Conservation (phyloP, 2,888 invertebrate genomes). For the Plagiodera versicolora region DNA sequence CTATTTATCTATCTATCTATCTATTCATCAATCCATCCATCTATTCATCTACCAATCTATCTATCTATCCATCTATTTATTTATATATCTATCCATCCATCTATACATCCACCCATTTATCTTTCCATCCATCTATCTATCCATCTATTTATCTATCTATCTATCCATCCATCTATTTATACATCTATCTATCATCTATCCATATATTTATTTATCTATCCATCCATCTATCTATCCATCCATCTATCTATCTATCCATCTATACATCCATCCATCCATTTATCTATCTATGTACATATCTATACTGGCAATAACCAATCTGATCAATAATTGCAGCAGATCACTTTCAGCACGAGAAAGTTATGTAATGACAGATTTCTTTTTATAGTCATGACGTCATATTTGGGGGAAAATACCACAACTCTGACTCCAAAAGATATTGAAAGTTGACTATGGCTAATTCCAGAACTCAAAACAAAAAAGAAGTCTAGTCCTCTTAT, state of each 20-base stretch:
- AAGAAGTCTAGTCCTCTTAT: too few species aligned
- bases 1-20: constrained; percentile 14
- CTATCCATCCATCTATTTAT: neutral
- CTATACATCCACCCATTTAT: constrained; percentile 10
- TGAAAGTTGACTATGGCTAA: too few species aligned
- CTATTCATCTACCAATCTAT: constrained; percentile 12
- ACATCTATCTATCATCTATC: constrained; percentile 7
- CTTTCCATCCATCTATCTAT: neutral
- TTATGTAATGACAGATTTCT: too few species aligned
- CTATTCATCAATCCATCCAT: constrained; percentile 11
- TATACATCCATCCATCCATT: neutral
- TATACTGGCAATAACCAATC: too few species aligned
- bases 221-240: constrained; percentile 13
- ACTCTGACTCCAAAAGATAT: too few species aligned
- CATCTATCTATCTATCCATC: constrained; percentile 6
- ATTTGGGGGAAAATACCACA: too few species aligned
- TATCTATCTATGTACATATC: neutral
- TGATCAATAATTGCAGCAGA: too few species aligned
- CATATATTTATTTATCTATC: constrained; percentile 12
- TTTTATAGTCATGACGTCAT: too few species aligned
- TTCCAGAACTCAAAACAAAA: too few species aligned
- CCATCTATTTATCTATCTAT: neutral
- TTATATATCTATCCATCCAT: constrained; percentile 12
- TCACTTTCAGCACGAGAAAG: too few species aligned
- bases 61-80: constrained; percentile 13